Evolutionary conservation across 2,113 vertebrate species (phyloP), one percentile per base, ranked within the genome.

Genomic region (Notothenia coriiceps): DNA sequence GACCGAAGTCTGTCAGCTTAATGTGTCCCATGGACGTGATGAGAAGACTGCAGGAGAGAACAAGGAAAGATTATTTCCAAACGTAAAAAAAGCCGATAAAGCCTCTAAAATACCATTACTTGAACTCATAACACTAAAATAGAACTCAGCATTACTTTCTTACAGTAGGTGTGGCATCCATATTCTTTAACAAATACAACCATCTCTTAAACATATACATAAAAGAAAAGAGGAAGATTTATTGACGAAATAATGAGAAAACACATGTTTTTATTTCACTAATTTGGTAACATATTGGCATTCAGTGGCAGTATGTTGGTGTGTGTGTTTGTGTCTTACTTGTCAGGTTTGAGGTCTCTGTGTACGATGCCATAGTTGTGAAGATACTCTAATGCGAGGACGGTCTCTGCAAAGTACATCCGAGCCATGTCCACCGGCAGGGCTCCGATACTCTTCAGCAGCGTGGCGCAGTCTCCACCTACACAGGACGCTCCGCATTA

Each of bases 321-420:
- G 4, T 17, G 59, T 49, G 13, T 29, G 50, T 60, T 17, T 61
- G 25, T 52, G 20, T 83, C 96, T 84, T 94, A 99, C 98, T 99
- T 99, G 94, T 99, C 98, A 52, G 98, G 98, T 91, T 99, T 99
- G 22, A 99, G 97, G 92, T 99, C 98, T 60, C 98, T 92, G 93
- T 99, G 98, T n/a, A 99, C 98, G 46, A 99, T 99, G 88, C 98
- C 98, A 1, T 99, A 99, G 87, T 99, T 99, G 92, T 99, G 98
- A 12, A 99, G 94, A 79, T 99, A 99, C 67, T 99, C 98, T 88
- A 99, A 83, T 0, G 98, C 98, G 25, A 99, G 93, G 50, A 99
- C 97, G 0, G 98, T 99, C 89, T 99, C 98, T 0, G 98, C 98
- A 85, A 99, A 99, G 95, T 99, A 99, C 95, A 99, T 96, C 17